Conservation (phyloP, 1,140 invertebrate genomes). For the Papilio glaucus region DNA sequence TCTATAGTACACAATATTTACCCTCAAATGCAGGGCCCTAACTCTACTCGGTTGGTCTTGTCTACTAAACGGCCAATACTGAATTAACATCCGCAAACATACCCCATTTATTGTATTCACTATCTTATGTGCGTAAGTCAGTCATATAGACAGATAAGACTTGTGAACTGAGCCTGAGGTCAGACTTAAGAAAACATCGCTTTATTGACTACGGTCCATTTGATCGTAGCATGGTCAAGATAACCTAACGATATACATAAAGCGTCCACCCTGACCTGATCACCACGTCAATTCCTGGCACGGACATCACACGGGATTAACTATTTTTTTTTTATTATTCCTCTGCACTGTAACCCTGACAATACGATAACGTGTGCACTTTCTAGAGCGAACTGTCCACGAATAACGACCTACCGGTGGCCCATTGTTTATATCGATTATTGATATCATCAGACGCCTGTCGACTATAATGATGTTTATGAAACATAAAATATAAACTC, state of each 20-base stretch:
- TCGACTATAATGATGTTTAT: slow-evolving; percentile 72
- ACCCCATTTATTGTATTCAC: slow-evolving; percentile 76
- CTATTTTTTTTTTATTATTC: slow-evolving; percentile 30
- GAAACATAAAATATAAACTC: slow-evolving; percentile 57
- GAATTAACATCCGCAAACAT: slow-evolving; percentile 69
- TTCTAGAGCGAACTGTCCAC: slow-evolving; percentile 36
- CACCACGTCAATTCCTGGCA: slow-evolving; percentile 48
- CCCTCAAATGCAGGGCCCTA: slow-evolving; percentile 38
- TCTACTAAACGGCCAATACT: slow-evolving; percentile 62
- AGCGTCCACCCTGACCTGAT: slow-evolving; percentile 58
- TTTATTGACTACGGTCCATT: slow-evolving; percentile 70
- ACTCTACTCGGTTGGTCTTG: slow-evolving; percentile 47
- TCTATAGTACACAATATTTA: slow-evolving; percentile 38
- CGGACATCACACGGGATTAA: slow-evolving; percentile 50
- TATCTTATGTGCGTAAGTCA: slow-evolving; percentile 76
- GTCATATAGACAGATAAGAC: slow-evolving; percentile 63
- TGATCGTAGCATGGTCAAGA: slow-evolving; percentile 66
- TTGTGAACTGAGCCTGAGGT: slow-evolving; percentile 68
- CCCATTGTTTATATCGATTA: slow-evolving; percentile 53
- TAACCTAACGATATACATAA: slow-evolving; percentile 68
- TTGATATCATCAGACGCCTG: slow-evolving; percentile 66
- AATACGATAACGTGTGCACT: slow-evolving; percentile 4
- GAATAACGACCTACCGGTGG: slow-evolving; percentile 48
- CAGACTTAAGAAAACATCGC: slow-evolving; percentile 68
- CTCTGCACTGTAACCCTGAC: slow-evolving; percentile 1